phyloP scores from a whole-genome alignment of 2,888 invertebrate genomes.

The Arenicola marina region DNA sequence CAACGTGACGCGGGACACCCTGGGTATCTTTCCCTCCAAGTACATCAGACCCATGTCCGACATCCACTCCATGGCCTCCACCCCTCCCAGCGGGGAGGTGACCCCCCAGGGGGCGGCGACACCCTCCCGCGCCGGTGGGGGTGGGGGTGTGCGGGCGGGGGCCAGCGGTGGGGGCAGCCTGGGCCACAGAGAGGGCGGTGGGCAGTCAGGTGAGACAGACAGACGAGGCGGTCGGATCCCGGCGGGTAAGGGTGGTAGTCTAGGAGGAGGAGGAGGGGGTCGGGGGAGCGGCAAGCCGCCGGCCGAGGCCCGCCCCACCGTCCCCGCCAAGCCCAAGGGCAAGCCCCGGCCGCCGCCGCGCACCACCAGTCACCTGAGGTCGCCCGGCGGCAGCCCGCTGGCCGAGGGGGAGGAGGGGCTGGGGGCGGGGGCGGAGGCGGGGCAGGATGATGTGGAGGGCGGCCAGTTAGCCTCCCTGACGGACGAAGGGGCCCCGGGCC shows the following conservation, averaged over 20 bases:
- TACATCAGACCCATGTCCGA: conserved; percentile 16
- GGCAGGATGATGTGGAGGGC: background rate
- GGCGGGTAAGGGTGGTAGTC: background rate
- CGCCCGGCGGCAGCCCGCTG: background rate
- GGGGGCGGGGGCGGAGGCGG: background rate
- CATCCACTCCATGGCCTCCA: background rate
- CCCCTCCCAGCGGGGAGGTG: background rate
- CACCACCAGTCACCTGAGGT: background rate
- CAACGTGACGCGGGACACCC: conserved; percentile 24
- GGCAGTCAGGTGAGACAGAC: background rate
- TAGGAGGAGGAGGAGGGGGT: background rate
- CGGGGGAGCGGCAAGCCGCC: background rate
- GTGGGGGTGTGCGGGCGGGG: background rate
- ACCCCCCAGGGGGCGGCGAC: background rate
- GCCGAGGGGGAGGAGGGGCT: no score
- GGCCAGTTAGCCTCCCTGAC: background rate
- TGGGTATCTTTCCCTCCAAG: conserved; percentile 32
- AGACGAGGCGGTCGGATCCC: no score
- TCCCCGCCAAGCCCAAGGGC: background rate
- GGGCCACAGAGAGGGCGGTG: background rate
- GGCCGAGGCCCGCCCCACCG: background rate
- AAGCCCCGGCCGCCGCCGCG: background rate
- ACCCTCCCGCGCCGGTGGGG: background rate
- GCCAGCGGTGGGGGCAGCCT: background rate
- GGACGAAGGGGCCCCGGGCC: background rate